phyloP scores from a whole-genome alignment of 2,113 vertebrate species.

The Merops nubicus region DNA sequence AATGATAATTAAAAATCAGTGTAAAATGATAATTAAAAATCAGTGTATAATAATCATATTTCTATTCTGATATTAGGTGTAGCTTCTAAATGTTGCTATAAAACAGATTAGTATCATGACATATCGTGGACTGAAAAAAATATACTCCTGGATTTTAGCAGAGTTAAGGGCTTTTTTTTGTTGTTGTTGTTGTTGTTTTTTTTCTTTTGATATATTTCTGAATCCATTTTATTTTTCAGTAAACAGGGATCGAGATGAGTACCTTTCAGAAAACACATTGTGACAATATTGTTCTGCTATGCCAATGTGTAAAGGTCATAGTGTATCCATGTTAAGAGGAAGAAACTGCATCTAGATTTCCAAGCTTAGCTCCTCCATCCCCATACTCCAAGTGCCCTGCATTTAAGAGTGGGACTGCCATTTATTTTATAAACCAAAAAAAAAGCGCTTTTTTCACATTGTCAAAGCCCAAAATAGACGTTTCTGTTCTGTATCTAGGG shows the following conservation, averaged over 20 bases:
- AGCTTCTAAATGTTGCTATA: neutral
- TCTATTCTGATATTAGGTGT: neutral
- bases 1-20: neutral
- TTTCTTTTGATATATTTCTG: neutral
- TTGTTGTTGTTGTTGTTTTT: no score
- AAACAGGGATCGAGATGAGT: neutral
- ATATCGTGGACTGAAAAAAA: neutral
- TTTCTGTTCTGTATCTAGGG: neutral
- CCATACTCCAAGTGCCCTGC: neutral
- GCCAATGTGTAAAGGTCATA: neutral
- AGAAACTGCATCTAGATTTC: neutral
- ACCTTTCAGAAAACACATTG: neutral
- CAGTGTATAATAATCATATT: neutral
- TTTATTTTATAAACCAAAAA: neutral
- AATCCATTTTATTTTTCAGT: neutral
- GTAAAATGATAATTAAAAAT: neutral
- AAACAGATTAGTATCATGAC: neutral
- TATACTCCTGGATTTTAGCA: neutral
- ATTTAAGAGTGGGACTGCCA: neutral
- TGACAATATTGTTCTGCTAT: neutral
- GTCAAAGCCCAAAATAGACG: neutral
- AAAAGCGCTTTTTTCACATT: neutral
- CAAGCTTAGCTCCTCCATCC: neutral
- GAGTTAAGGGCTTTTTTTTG: accelerated
- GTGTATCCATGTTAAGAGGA: neutral